Evolutionary conservation across 2,888 invertebrate species (phyloP).

Genomic region (Pheosia gnoma): DNA sequence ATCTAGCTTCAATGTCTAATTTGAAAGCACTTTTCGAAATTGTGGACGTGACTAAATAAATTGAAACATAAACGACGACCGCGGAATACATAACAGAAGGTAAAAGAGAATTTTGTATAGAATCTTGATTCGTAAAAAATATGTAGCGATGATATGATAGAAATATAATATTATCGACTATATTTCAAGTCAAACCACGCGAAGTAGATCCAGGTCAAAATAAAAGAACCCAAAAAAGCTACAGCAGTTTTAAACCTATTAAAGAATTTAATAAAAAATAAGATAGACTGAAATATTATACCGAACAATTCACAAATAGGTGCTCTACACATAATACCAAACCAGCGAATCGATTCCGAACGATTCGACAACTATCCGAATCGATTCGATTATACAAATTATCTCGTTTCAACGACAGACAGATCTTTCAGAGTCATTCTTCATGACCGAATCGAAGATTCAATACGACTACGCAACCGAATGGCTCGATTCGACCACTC

Average conservation of each 20-base stretch:
- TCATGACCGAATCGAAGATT: too few relatives aligned
- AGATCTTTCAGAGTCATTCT: too few relatives aligned
- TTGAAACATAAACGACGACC: conserved; percentile 32
- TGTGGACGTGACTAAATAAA: conserved; percentile 58
- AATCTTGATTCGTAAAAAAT: not conserved
- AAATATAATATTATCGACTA: not conserved
- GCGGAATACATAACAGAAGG: conserved; percentile 25
- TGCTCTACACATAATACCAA: conserved; percentile 8
- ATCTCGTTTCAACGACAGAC: too few relatives aligned
- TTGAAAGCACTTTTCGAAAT: conserved; percentile 56
- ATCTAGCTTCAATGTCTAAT: conserved; percentile 45
- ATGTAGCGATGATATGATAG: not conserved
- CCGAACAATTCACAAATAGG: not conserved
- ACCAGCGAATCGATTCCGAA: not conserved
- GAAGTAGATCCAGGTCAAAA: not conserved
- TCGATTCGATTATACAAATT: too few relatives aligned
- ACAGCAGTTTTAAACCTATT: not conserved
- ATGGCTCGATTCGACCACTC: too few relatives aligned
- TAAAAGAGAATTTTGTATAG: not conserved
- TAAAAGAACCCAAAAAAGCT: not conserved
- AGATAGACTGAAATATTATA: not conserved
- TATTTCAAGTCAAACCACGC: not conserved
- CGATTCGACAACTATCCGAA: too few relatives aligned
- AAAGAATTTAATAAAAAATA: not conserved
- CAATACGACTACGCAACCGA: too few relatives aligned